Evolutionary conservation across 2,888 invertebrate genomes (phyloP), one percentile per base, ranked within the genome.

Genomic region (Drosophila colorata): DNA sequence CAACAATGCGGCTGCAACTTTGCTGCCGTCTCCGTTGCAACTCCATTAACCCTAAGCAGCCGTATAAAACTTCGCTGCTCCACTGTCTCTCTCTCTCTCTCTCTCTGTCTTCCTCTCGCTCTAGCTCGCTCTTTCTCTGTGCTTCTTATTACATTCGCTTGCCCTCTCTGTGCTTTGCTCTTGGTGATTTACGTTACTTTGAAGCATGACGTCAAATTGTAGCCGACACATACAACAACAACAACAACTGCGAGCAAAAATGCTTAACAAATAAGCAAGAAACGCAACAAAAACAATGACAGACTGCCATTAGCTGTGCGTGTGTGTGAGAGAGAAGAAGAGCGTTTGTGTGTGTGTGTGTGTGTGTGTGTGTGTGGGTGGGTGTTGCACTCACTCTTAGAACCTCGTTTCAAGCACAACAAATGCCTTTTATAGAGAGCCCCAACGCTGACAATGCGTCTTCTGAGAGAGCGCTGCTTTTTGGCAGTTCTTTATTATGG

Each of bases 141-240:
- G 13, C 35, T 37, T 44, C 44, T 44, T 41, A 53, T 35, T 51
- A 23, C 35, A 18, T 55, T 43, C 13, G 28, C 31, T 53, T 41
- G n/a, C 25, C 38, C 51, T 33, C 57, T 14, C 38, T 28, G 28
- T 72, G 60, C 67, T 74, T 63, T 48, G 67, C 60, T 61, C 69
- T 73, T 69, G 71, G 64, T 78, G 86, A 86, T 82, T 83, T 83
- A 83, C 80, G 78, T 69, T 60, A 68, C 80, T 75, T 80, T 83
- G 69, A 80, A 74, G 87, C 83, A 84, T 84, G 87, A 84, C 83
- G 83, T 84, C 87, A 86, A 86, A 80, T 80, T 78, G 74, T 78
- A 78, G 73, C 52, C 69, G 73, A 76, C 71, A 66, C 65, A 67
- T 40, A 48, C 49, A 58, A 49, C 55, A 69, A 49, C 52, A 68